Conservation (phyloP, 2,888 invertebrate species). For the Branchellion lobata region DNA sequence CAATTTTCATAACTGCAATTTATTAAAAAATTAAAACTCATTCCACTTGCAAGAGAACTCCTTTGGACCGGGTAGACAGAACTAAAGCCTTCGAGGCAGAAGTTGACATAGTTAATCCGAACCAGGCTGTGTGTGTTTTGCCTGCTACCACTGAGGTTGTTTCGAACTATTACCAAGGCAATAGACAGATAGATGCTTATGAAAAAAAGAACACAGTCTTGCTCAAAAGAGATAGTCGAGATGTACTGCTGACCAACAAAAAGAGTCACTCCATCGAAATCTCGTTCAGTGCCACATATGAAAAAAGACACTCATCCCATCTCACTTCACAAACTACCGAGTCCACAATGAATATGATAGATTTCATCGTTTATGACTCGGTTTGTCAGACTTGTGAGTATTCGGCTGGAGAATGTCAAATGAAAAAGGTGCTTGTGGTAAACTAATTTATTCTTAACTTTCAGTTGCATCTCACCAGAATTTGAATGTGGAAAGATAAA, state of each 20-base stretch:
- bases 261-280: background rate
- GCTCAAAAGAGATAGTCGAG: background rate
- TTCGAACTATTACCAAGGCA: background rate
- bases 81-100: background rate
- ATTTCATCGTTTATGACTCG: conserved; percentile 33
- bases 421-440: conserved; percentile 1
- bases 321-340: no score
- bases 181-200: background rate
- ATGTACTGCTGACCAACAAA: background rate
- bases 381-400: conserved; percentile 12
- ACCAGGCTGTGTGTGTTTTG: conserved; percentile 24
- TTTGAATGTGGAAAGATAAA: no score
- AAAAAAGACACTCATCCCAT: background rate
- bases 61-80: background rate
- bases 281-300: background rate
- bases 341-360: no score
- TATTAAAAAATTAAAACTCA: no score
- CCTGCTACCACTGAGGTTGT: background rate
- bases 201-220: background rate
- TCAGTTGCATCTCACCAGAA: no score
- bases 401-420: background rate
- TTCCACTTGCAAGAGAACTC: background rate
- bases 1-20: no score
- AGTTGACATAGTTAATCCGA: background rate
- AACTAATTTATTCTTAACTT: no score